Evolutionary conservation across 2,797 vertebrate genomes (phyloP), one percentile per base, ranked within the genome.

Genomic region (Enteromius paludinosus): DNA sequence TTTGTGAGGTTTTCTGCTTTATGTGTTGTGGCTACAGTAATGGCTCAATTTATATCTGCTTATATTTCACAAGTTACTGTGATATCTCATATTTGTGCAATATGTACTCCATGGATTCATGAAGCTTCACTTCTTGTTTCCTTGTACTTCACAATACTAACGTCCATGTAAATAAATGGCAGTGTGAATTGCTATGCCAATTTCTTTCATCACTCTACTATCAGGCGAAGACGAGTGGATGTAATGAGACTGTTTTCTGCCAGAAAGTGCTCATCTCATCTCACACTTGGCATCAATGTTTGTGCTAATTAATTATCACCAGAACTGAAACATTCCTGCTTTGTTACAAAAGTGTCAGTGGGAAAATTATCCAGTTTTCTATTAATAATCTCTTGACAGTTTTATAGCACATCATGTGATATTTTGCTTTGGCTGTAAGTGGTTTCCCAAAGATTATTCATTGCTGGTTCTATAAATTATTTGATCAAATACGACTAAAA

Each of bases 251-350:
- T 25, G 56, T 78, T 28, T 45, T 38, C 35, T 80, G 82, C 80
- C 83, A 85, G 33, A 52, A 77, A 78, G 75, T 17, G 28, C 76
- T 79, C 71, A 28, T 78, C 68, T 61, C 52, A 54, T 78, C 75
- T 88, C 87, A 78, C 61, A 87, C 87, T 90, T 92, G 81, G 84
- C 87, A 85, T 75, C 74, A 75, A 87, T 89, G 81, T 88, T 89
- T 83, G 73, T 70, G 86, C 79, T 86, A 87, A 85, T 88, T 93
- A 93, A 94, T 94, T 92, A 92, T 83, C 86, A 88, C 84, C 65
- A 85, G 81, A 88, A 79, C 84, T 89, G 85, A 83, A 80, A 82
- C 69, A 85, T 89, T 86, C 79, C 80, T 84, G 79, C 45, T 80
- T 81, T 66, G 83, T 84, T 90, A 90, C 89, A 86, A 88, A 90